Evolutionary conservation across 2,888 invertebrate genomes (phyloP).

Genomic region (Caradrina kadenii): DNA sequence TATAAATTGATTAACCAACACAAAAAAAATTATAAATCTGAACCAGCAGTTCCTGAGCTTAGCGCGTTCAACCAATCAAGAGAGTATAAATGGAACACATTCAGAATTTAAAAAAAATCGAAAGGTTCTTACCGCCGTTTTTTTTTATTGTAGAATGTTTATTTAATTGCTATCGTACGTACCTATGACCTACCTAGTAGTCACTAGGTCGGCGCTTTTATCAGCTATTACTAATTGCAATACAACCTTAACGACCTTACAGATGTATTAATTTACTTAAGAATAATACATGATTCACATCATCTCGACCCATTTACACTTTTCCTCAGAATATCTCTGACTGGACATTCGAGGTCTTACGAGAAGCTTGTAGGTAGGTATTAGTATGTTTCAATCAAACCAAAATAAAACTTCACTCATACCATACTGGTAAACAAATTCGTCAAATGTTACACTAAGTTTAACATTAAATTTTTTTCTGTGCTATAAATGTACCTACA

Average conservation of each 20-base stretch:
- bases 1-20: too few species aligned
- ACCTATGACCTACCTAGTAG: constrained; percentile 6
- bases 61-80: too few species aligned
- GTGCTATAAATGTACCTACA: background rate
- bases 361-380: constrained; percentile 5
- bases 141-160: background rate
- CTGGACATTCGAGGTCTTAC: constrained; percentile 36
- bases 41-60: too few species aligned
- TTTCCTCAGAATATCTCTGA: constrained; percentile 51
- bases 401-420: constrained; percentile 40
- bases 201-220: constrained; percentile 20
- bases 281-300: constrained; percentile 41
- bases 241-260: constrained; percentile 14
- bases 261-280: constrained; percentile 11
- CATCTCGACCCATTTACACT: constrained; percentile 42
- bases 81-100: too few species aligned
- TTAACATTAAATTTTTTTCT: constrained; percentile 12
- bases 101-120: too few species aligned
- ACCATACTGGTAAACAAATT: constrained; percentile 23
- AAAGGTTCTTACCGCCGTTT: background rate
- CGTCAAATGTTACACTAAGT: constrained; percentile 4
- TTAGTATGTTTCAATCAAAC: constrained; percentile 30
- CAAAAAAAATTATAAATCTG: too few species aligned
- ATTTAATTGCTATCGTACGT: constrained; percentile 3
- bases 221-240: constrained; percentile 32